A percentile compares a stretch with the other conserved stretches of the same genome.
These are phyloP conservation scores for Chloroclysta siterata DNA, from an alignment of 2,888 invertebrate species.

Conservation along the genomic window DNA sequence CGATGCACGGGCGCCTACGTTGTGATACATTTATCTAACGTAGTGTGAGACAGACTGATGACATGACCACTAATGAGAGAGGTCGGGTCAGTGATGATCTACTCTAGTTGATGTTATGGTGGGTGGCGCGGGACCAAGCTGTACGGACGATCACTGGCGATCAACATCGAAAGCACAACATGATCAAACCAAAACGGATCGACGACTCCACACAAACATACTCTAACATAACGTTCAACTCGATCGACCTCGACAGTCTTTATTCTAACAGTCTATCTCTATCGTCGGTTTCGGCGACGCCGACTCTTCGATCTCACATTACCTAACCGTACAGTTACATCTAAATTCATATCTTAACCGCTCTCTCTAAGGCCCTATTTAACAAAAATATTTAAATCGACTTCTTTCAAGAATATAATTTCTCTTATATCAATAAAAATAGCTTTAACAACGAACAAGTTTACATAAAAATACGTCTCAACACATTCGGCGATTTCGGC, in stretches of 20 bases:
- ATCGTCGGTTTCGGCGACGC: constrained; percentile 64
- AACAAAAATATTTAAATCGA: constrained; percentile 81
- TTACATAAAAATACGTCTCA: constrained; percentile 81
- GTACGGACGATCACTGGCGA: constrained; percentile 72
- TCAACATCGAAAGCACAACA: constrained; percentile 83
- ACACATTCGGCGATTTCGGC: constrained; percentile 75
- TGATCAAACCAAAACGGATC: constrained; percentile 71
- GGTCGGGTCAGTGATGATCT: constrained; percentile 74
- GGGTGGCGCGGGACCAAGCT: constrained; percentile 75
- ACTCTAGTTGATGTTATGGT: constrained; percentile 62
- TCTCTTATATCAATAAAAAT: constrained; percentile 80
- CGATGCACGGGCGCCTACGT: constrained; percentile 82
- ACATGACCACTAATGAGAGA: constrained; percentile 78
- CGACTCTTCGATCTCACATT: constrained; percentile 73
- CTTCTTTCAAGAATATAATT: constrained; percentile 80
- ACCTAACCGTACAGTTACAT: constrained; percentile 77
- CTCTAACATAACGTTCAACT: constrained; percentile 74
- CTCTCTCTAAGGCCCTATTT: constrained; percentile 78
- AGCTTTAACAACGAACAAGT: constrained; percentile 83
- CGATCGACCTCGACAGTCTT: constrained; percentile 81
- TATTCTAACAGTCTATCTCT: constrained; percentile 76
- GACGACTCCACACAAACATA: constrained; percentile 68
- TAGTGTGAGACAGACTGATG: constrained; percentile 75
- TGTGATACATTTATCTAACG: constrained; percentile 85
- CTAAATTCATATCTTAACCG: constrained; percentile 71